Base-by-base conservation (phyloP, 2,113 vertebrate genomes). In the Eudyptes chrysolophus region DNA sequence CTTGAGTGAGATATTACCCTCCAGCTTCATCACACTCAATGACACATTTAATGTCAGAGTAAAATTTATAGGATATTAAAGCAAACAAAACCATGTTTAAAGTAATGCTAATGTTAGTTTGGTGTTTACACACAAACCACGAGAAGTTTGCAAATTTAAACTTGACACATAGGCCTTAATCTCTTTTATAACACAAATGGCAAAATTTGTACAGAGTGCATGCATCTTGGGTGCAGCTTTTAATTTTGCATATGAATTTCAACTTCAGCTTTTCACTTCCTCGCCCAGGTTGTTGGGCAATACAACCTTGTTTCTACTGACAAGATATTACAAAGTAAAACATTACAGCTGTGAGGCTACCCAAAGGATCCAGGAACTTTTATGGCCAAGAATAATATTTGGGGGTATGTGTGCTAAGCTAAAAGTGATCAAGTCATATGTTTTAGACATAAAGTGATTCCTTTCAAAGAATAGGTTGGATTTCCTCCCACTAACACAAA, bases 51-150 rank as follows among this genome's bases (percentile, higher is more conserved):
- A 95, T 66, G 66, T 90, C 90, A 92, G 80, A 92, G 72, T 57
- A 71, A 87, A 93, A 86, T 69, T 68, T 84, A 84, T 36, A 69
- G 57, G 52, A 70, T 66, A 97, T 90, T 91, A 94, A 92, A 95
- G 60, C 48, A 96, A 92, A 97, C 66, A 94, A 97, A 94, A 20
- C 22, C 68, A 74, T 16, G 29, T 94, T 95, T 88, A 92, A 96
- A 93, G 81, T 66, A 89, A 93, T 66, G 70, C 29, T 85, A 65
- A 95, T 38, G 84, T 70, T 82, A 77, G 66, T 82, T 76, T 44
- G 62, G 54, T 93, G 89, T 94, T 96, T 95, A 79, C 66, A 94
- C 42, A 93, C 51, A 87, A 93, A 69, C 27, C 30, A 81, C 42
- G 69, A 87, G 78, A 95, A 95, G 78, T 93, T 29, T 91, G 80